Conservation (phyloP, 2,888 invertebrate species). For the Maniola hyperantus region DNA sequence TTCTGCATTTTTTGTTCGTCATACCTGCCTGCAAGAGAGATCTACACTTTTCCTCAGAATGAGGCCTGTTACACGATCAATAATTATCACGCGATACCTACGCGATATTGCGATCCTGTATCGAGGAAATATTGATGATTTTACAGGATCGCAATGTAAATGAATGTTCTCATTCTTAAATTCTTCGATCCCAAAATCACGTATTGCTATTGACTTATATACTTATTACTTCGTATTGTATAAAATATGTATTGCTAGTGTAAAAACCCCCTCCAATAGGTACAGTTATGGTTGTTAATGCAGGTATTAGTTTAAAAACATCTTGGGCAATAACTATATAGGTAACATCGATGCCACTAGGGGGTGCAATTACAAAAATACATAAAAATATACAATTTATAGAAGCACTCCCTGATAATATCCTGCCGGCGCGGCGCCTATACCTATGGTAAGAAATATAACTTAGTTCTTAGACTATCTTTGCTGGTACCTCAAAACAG, state of each 20-base stretch:
- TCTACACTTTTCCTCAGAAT: background rate
- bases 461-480: conserved; percentile 76
- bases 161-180: too few species aligned
- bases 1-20: background rate
- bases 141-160: too few species aligned
- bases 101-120: too few species aligned
- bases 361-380: background rate
- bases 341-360: background rate
- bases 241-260: too few species aligned
- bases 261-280: background rate
- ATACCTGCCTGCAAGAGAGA: background rate
- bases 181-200: too few species aligned
- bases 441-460: conserved; percentile 36
- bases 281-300: background rate
- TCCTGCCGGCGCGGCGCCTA: background rate
- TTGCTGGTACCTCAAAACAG: conserved; percentile 88
- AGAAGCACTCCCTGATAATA: background rate
- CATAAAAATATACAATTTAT: too few species aligned
- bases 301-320: background rate
- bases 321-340: background rate
- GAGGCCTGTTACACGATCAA: too few species aligned
- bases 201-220: too few species aligned
- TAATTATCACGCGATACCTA: too few species aligned
- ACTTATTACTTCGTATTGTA: too few species aligned
- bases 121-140: too few species aligned